These are phyloP conservation scores for Anthonomus grandis DNA, from an alignment of 1,140 invertebrate genomes.

Conservation along the genomic window DNA sequence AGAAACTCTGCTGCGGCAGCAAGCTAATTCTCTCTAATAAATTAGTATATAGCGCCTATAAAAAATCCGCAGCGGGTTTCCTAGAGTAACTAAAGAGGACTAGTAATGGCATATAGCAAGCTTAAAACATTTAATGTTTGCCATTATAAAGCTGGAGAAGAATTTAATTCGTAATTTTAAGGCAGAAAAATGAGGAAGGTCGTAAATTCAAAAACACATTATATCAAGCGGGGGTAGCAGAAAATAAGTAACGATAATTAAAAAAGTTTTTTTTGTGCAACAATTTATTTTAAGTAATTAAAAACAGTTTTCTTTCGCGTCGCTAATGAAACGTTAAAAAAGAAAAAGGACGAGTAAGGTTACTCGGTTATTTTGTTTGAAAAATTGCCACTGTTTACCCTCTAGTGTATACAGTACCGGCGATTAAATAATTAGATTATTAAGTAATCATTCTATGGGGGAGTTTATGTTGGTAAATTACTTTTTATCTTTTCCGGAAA, in stretches of 20 bases:
- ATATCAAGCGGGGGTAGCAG: conserved; percentile 11
- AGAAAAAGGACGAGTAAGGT: no score
- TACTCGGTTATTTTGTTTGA: conserved; percentile 8
- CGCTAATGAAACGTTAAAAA: conserved; percentile 20
- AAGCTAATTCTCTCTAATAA: no score
- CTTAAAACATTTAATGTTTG: conserved; percentile 21
- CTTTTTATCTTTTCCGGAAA: no score
- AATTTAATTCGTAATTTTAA: conserved; percentile 23
- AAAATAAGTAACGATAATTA: conserved; percentile 24
- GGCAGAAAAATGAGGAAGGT: conserved; percentile 19
- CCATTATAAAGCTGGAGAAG: conserved; percentile 19
- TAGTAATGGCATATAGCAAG: conserved; percentile 19
- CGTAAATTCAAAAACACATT: conserved; percentile 26
- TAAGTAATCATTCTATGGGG: no score
- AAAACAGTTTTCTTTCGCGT: conserved; percentile 23
- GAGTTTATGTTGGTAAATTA: no score
- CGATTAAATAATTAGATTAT: no score
- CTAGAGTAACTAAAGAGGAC: no score
- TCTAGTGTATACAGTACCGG: no score
- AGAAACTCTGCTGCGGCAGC: no score
- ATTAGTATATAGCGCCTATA: no score
- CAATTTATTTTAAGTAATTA: conserved; percentile 25
- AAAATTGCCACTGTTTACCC: no score
- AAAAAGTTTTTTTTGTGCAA: conserved; percentile 23
- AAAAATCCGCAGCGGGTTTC: no score